Conservation (phyloP, 1,140 invertebrate species). For the Bombus terrestris region DNA sequence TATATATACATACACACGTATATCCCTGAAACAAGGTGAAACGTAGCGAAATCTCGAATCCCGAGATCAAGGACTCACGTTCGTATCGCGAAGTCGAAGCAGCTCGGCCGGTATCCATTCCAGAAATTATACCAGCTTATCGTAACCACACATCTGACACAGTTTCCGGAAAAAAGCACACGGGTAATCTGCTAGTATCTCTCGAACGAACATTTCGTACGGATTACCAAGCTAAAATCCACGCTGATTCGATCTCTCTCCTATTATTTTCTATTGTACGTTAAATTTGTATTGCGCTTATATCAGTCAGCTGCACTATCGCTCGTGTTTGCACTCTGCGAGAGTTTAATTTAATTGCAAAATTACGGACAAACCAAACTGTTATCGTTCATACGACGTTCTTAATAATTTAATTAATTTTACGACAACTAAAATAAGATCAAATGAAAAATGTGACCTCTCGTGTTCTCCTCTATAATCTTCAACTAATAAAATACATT, state of each 20-base stretch:
- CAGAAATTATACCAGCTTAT: conserved; percentile 18
- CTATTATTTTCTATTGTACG: not conserved
- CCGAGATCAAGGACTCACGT: not conserved
- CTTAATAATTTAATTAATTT: too few relatives aligned
- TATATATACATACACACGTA: not conserved
- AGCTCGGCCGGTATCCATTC: not conserved
- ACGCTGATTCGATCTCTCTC: not conserved
- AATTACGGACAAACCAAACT: too few relatives aligned
- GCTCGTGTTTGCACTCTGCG: too few relatives aligned
- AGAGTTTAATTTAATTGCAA: too few relatives aligned
- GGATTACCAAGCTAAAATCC: not conserved
- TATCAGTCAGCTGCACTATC: too few relatives aligned
- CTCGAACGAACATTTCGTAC: not conserved
- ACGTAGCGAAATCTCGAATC: not conserved
- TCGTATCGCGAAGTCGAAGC: conserved; percentile 1
- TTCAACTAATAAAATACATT: too few relatives aligned
- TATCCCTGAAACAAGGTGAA: not conserved
- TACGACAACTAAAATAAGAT: too few relatives aligned
- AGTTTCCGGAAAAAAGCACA: not conserved
- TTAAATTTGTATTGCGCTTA: too few relatives aligned
- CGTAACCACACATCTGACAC: not conserved
- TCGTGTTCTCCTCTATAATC: too few relatives aligned
- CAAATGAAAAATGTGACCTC: too few relatives aligned
- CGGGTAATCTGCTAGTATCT: not conserved
- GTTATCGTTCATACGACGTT: too few relatives aligned